phyloP scores from a whole-genome alignment of 2,113 vertebrate genomes.

The Corythornis madagascariensis region DNA sequence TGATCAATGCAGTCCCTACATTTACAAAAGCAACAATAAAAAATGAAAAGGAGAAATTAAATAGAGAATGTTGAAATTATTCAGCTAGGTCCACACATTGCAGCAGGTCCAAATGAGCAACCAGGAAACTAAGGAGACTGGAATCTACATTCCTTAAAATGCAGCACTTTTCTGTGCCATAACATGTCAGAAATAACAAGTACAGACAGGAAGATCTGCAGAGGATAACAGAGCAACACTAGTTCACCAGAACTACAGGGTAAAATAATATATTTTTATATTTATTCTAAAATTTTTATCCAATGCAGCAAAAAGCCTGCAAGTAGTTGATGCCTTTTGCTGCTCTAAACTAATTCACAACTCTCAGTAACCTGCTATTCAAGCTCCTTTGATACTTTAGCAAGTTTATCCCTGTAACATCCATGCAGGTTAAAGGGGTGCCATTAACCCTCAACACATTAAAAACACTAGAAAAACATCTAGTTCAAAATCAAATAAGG shows the following conservation, averaged over 20 bases:
- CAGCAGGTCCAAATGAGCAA: not conserved
- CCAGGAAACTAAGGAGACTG: not conserved
- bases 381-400: not conserved
- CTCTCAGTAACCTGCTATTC: not conserved
- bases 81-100: not conserved
- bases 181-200: not conserved
- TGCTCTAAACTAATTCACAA: not conserved
- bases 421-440: not conserved
- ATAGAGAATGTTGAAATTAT: not conserved
- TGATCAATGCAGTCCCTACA: not conserved
- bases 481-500: not conserved
- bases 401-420: not conserved
- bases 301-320: not conserved
- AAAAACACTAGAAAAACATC: not conserved
- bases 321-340: not conserved
- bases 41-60: too few species aligned
- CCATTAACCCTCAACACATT: not conserved
- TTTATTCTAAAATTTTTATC: not conserved
- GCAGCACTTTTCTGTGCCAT: not conserved
- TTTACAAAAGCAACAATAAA: not conserved
- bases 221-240: not conserved
- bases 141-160: not conserved
- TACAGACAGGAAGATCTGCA: not conserved
- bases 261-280: not conserved
- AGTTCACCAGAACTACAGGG: not conserved